Conservation (phyloP, 1,140 invertebrate genomes). For the Lerema accius region DNA sequence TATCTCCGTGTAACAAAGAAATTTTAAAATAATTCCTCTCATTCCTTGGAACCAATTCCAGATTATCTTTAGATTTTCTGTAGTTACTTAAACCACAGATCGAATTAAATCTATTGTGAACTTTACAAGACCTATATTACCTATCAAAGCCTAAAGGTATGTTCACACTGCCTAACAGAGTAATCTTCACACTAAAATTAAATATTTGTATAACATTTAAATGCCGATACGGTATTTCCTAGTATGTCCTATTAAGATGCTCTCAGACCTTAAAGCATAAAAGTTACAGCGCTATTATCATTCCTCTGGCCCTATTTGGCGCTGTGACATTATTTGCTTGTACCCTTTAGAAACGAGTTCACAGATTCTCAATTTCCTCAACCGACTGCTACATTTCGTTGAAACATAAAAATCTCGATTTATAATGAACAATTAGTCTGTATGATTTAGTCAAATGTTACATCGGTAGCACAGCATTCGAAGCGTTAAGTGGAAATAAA, state of each 20-base stretch:
- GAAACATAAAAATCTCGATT: slow-evolving; percentile 27
- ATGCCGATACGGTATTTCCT: slow-evolving; percentile 22
- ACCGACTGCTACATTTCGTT: slow-evolving; percentile 26
- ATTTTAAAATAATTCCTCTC: too few relatives aligned
- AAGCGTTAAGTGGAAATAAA: not conserved
- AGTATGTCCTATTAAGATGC: slow-evolving; percentile 25
- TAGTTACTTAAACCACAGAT: too few relatives aligned
- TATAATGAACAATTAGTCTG: slow-evolving; percentile 22
- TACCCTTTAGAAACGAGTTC: slow-evolving; percentile 30
- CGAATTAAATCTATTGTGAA: too few relatives aligned
- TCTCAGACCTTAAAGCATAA: slow-evolving; percentile 15
- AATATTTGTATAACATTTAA: slow-evolving; percentile 5
- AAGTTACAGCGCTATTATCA: slow-evolving; percentile 23
- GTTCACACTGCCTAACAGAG: too few relatives aligned
- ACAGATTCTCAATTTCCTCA: slow-evolving; percentile 34
- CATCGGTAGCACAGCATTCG: not conserved
- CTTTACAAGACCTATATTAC: too few relatives aligned
- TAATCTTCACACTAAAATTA: not conserved
- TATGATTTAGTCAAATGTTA: slow-evolving; percentile 15
- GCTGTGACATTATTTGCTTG: slow-evolving; percentile 24
- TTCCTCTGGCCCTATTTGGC: slow-evolving; percentile 15
- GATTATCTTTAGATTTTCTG: too few relatives aligned
- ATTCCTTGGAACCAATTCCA: too few relatives aligned
- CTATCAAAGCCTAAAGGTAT: too few relatives aligned
- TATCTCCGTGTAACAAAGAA: too few relatives aligned